Percentiles rank a stretch among this genome's conserved stretches.
These are phyloP conservation scores for Dermochelys coriacea DNA, from an alignment of 2,797 vertebrate species.

Conservation along the genomic window DNA sequence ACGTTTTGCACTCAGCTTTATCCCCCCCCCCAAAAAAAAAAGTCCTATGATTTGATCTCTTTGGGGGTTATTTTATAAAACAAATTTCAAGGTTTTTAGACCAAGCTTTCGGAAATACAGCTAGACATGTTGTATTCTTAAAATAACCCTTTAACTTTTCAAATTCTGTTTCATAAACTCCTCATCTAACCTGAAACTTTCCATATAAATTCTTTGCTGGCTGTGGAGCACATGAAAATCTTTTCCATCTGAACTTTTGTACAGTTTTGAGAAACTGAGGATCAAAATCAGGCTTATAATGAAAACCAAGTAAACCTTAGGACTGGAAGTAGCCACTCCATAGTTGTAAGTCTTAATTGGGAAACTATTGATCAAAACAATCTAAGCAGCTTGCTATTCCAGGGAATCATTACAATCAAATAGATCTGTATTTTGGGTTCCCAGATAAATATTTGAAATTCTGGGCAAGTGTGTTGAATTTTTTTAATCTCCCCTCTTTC, in stretches of 20 bases:
- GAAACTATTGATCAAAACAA: not conserved
- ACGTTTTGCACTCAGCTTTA: not conserved
- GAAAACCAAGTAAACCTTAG: not conserved
- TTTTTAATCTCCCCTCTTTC: not conserved
- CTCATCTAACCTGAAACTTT: not conserved
- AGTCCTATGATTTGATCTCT: not conserved
- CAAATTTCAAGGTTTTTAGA: not conserved
- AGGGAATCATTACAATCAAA: not conserved
- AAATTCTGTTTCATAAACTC: not conserved
- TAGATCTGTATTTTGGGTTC: not conserved
- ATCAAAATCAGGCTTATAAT: not conserved
- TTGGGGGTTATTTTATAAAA: not conserved
- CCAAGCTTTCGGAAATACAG: not conserved
- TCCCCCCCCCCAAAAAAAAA: not conserved
- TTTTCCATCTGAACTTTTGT: too few relatives aligned
- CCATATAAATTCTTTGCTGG: not conserved
- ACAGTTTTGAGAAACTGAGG: not conserved
- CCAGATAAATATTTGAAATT: not conserved
- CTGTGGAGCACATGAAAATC: not conserved
- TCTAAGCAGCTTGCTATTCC: not conserved
- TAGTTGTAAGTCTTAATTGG: not conserved
- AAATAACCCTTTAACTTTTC: too few relatives aligned
- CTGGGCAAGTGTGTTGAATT: too few relatives aligned
- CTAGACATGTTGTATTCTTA: not conserved
- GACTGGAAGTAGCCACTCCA: not conserved